Evolutionary conservation across 2,888 invertebrate species (phyloP), one percentile per base, ranked within the genome.

Genomic region (Melolontha melolontha): DNA sequence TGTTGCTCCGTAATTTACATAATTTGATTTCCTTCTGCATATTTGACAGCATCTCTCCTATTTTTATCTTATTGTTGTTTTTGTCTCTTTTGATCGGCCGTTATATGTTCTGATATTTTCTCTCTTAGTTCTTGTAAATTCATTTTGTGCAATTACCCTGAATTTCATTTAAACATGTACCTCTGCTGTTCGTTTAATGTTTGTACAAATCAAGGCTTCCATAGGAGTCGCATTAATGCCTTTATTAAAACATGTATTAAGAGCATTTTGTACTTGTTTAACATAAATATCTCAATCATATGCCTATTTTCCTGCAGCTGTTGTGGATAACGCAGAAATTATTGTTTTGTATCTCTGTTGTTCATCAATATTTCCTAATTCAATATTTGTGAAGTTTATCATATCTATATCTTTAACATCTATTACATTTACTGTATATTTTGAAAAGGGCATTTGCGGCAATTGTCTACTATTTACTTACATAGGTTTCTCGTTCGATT

Each of bases 221-320:
- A 68, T 67, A 40, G 11, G 14, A 16, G 70, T 64, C 2, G 75
- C 75, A 34, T 76, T 59, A n/a, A 77, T 49, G 10, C 75, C 64
- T n/a, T n/a, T n/a, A n/a, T n/a, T n/a, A n/a, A n/a, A 63, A 74
- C 74, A 29, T 29, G 5, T 29, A 29, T 29, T 5, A 4, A 4
- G 29, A 29, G 55, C n/a, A 1, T 27, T n/a, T 22, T 29, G 11
- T n/a, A 27, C 1, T 29, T 64, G 34, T 52, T 34, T 12, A 14
- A 1, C 16, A 52, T 39, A 34, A 7, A 16, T 16, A 39, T 40
- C 29, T 54, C 6, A 11, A 39, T 42, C 2, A 8, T 40, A 14
- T 27, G 1, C 52, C 39, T 64, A n/a, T 27, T 27, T 52, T 39
- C 7, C 2, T 64, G 51, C 2, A 39, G 6, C 41, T 17, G 12